A percentile compares a stretch with the other conserved stretches of the same genome.
Evolutionary conservation across 2,797 vertebrate genomes (phyloP).

Genomic region (Amblyraja radiata): DNA sequence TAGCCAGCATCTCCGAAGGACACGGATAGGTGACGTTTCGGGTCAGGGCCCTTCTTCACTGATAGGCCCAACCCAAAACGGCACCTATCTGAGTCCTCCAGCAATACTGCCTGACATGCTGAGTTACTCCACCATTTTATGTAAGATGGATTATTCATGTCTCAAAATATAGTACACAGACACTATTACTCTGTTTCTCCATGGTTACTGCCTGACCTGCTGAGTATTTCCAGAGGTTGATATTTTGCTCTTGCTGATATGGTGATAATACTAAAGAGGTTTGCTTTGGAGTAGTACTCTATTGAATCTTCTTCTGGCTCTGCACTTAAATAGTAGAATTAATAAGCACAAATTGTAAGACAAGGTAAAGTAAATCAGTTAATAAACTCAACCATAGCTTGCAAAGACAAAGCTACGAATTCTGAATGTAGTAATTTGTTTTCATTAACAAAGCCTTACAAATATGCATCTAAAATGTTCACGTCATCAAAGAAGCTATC

Average conservation of each 20-base stretch:
- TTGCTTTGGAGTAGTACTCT: background rate
- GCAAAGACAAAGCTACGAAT: background rate
- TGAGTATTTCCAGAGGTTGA: no score
- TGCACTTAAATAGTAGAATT: background rate
- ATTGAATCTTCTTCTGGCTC: background rate
- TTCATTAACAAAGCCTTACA: background rate
- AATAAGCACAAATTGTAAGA: background rate
- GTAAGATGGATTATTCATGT: background rate
- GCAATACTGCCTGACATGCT: no score
- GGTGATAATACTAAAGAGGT: background rate
- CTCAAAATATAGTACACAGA: background rate
- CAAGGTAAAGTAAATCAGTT: background rate
- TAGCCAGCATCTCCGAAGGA: no score
- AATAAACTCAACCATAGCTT: background rate
- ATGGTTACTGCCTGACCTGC: no score
- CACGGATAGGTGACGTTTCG: no score
- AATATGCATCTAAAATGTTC: background rate
- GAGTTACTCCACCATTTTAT: no score
- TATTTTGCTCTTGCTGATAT: no score
- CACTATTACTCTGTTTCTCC: background rate
- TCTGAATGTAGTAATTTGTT: background rate
- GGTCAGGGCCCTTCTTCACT: no score
- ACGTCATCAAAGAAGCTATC: background rate
- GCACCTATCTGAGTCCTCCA: no score
- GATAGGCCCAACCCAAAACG: no score